Base-by-base conservation (phyloP, 2,888 invertebrate genomes). In the Monochamus alternatus region DNA sequence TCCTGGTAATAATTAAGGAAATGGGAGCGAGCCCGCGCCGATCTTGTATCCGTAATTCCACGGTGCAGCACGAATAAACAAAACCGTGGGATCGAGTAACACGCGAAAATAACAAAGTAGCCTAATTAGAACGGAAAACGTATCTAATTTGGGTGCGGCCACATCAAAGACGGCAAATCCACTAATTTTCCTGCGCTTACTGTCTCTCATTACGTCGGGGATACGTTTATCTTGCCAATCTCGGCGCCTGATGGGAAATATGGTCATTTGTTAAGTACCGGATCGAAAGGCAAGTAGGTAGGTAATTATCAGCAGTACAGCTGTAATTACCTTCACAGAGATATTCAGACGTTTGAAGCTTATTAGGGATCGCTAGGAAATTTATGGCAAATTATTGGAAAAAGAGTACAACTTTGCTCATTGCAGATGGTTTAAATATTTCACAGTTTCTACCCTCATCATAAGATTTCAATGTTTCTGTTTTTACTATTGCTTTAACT, bases 1-100 rank as follows among this genome's bases (percentile, higher is more conserved):
- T 44, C 74, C 63, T 73, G 22, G 22, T 22, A 74, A 77, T 79
- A 79, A 77, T 79, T 77, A 77, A 77, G 74, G 74, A 74, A 79
- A 79, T 63, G 71, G 70, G 68, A 77, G 69, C 68, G 60, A n/a
- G 60, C 1, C 22, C n/a, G 60, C 55, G n/a, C 38, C 44, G n/a
- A 30, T n/a, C 30, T 52, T 62, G 47, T 69, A 60, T 51, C 60
- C 10, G 58, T 68, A 68, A 59, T 44, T 59, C 55, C 44, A 32
- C 58, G 14, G 43, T 68, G 43, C 68, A 30, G 47, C 60, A 12
- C 69, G 60, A 69, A 69, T 69, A 69, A 69, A 69, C 69, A 69
- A 69, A 69, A 62, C 69, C 71, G 30, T 38, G 9, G 66, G 73
- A 65, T 66, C 65, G 12, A 60, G 67, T 66, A 67, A 66, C 73